Percentiles rank a stretch among this genome's conserved stretches.
phyloP scores from a whole-genome alignment of 2,888 invertebrate genomes.

The Leucoptera coffeella region DNA sequence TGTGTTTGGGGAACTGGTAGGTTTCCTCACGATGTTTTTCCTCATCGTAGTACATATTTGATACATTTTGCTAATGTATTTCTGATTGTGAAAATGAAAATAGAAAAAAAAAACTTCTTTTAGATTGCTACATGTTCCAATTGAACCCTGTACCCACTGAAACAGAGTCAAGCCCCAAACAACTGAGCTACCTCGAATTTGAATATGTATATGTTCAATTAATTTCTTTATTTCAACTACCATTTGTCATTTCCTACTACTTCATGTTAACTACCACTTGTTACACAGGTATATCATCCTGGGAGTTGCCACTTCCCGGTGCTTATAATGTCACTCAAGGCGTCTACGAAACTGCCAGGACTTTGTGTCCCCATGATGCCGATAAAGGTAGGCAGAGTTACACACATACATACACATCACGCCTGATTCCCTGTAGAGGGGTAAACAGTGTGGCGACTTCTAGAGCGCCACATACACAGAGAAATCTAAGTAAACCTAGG shows the following conservation, averaged over 20 bases:
- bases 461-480: not conserved
- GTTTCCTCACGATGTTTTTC: no score
- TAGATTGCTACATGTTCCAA: no score
- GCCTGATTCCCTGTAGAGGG: not conserved
- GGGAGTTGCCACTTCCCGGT: conserved; percentile 64
- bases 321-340: conserved; percentile 19
- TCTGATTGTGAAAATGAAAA: no score
- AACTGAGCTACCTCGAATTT: no score
- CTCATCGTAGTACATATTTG: no score
- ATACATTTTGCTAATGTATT: no score
- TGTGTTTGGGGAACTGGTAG: no score
- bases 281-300: conserved; percentile 59
- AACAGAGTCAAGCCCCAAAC: no score
- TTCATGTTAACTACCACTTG: not conserved
- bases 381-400: conserved; percentile 23
- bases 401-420: not conserved
- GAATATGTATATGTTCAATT: no score
- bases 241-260: not conserved
- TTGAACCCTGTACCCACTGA: no score
- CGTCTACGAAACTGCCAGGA: conserved; percentile 49
- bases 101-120: no score
- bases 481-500: not conserved
- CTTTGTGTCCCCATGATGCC: conserved; percentile 56
- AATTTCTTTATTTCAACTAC: no score
- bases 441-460: not conserved